Percentiles rank a stretch among this genome's conserved stretches.
Evolutionary conservation across 1,140 invertebrate species (phyloP).

Genomic region (Planococcus citri): DNA sequence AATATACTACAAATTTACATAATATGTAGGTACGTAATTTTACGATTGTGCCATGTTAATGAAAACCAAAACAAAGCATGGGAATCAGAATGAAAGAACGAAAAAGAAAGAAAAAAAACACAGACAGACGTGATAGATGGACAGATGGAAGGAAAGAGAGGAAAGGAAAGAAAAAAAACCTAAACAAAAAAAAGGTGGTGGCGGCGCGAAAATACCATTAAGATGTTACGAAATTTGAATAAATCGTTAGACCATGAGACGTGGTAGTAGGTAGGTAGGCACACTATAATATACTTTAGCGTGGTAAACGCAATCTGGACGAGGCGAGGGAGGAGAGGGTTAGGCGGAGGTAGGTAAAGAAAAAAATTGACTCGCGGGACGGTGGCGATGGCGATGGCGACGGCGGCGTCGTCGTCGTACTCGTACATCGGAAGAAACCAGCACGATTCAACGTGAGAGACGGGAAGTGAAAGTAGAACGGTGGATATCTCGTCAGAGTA

Average conservation of each 20-base stretch:
- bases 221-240: background rate
- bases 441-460: slow-evolving; percentile 7
- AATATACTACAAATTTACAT: too few relatives aligned
- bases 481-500: too few relatives aligned
- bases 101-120: too few relatives aligned
- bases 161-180: too few relatives aligned
- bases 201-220: background rate
- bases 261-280: too few relatives aligned
- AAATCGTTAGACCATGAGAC: too few relatives aligned
- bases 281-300: too few relatives aligned
- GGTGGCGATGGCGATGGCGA: background rate
- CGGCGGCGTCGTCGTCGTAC: background rate
- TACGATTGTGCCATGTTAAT: background rate
- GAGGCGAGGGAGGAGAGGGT: background rate
- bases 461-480: slow-evolving; percentile 16
- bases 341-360: too few relatives aligned
- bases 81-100: background rate
- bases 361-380: background rate
- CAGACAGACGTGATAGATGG: too few relatives aligned
- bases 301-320: too few relatives aligned
- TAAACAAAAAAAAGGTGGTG: too few relatives aligned
- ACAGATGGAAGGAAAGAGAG: too few relatives aligned
- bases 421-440: slow-evolving; percentile 9
- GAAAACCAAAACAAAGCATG: slow-evolving; percentile 1
- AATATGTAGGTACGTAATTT: background rate